Conservation (phyloP, 2,113 vertebrate genomes). For the Micronycteris hirsuta region DNA sequence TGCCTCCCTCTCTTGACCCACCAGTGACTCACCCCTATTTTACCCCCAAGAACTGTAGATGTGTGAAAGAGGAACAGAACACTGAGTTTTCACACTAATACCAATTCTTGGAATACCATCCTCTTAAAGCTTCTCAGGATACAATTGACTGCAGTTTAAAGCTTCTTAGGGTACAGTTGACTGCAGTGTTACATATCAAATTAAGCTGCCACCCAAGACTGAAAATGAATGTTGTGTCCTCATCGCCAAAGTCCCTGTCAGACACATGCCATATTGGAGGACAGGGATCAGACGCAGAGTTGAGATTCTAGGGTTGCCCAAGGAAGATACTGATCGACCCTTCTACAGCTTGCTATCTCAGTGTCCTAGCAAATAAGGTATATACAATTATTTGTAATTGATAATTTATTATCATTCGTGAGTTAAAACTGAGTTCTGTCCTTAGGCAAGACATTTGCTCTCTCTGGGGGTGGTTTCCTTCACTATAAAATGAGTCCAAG, state of each 20-base stretch:
- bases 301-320: background rate
- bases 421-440: background rate
- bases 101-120: background rate
- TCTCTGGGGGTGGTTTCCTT: background rate
- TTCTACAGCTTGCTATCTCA: background rate
- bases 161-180: background rate
- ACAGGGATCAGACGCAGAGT: background rate
- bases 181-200: background rate
- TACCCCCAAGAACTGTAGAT: background rate
- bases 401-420: background rate
- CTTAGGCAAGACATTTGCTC: background rate
- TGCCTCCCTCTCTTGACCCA: background rate
- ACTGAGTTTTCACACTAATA: background rate
- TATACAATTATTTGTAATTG: background rate
- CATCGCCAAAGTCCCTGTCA: background rate
- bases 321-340: background rate
- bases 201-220: background rate
- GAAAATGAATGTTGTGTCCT: background rate
- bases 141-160: background rate
- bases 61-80: background rate
- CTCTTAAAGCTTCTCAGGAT: background rate
- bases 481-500: background rate
- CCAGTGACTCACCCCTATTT: background rate
- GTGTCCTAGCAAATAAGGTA: background rate
- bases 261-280: background rate